Evolutionary conservation across 2,797 vertebrate genomes (phyloP), one percentile per base, ranked within the genome.

Genomic region (Macrochelys suwanniensis): DNA sequence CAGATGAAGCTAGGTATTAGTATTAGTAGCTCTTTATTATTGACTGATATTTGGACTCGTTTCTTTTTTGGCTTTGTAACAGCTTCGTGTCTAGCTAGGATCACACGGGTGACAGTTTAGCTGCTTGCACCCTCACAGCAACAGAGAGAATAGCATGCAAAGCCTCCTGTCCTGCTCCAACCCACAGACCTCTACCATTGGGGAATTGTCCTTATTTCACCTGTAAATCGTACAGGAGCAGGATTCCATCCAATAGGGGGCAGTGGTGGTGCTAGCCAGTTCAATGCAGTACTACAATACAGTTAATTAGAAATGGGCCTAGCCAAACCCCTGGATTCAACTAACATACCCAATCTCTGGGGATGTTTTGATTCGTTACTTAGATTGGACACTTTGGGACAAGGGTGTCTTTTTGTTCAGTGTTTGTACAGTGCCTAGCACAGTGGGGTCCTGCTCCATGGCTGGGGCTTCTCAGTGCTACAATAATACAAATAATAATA

Each of bases 151-250:
- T 0, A 5, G 11, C 16, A n/a, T 59, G 26, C 25, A 3, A 5
- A 11, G 9, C 1, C 56, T 15, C 26, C 25, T 1, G 49, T 13
- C 19, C 28, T 57, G 74, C 71, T 79, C 92, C 28, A 26, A 47
- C 47, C 5, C 19, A 12, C 23, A 85, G 80, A n/a, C 53, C 3
- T 7, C 0, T 9, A 0, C 21, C 50, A 6, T 3, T 0, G 0
- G 79, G 42, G 19, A 28, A 11, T 6, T 42, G 47, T 53, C 37
- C 61, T 4, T 42, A 17, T 37, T 4, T 5, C 12, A 61, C 37
- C 68, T 0, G 0, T 28, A 54, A 42, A 71, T 42, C 25, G 23
- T 10, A 0, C 26, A 53, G 42, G 56, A n/a, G 65, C 17, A 31
- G 42, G 45, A 31, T 49, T 77, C 45, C 53, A 77, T 28, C 3